phyloP scores from a whole-genome alignment of 2,113 vertebrate genomes.

The Lamprologus callipterus region DNA sequence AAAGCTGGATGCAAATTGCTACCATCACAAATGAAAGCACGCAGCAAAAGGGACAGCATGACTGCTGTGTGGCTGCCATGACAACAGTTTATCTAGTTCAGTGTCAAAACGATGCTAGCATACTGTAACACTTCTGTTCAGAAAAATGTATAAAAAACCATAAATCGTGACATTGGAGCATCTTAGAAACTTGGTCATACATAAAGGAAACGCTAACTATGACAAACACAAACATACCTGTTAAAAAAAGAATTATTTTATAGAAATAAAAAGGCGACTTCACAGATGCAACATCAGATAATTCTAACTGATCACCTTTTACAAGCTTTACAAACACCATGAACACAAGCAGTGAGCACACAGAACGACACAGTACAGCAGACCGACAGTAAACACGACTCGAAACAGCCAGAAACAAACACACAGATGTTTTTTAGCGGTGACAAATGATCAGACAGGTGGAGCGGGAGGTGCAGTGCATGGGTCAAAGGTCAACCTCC shows the following conservation, averaged over 20 bases:
- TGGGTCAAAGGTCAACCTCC: neutral
- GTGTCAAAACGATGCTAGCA: neutral
- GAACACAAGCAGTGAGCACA: neutral
- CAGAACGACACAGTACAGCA: neutral
- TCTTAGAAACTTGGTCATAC: neutral
- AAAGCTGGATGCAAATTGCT: neutral
- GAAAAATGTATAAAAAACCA: neutral
- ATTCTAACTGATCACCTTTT: neutral
- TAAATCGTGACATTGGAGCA: neutral
- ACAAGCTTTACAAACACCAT: neutral
- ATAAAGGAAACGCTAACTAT: neutral
- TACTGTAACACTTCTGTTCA: neutral
- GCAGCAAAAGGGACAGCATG: neutral
- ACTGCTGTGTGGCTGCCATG: neutral
- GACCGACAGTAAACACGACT: neutral
- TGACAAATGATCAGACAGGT: neutral
- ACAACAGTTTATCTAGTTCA: neutral
- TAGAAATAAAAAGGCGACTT: neutral
- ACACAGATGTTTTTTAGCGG: neutral
- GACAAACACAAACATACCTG: neutral
- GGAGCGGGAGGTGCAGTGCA: neutral
- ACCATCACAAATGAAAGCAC: neutral
- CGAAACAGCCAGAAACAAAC: neutral
- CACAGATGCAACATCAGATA: neutral
- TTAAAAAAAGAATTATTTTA: fast-evolving